These are phyloP conservation scores for Tretioscincus oriximinensis DNA, from an alignment of 2,113 vertebrate genomes.

Conservation along the genomic window DNA sequence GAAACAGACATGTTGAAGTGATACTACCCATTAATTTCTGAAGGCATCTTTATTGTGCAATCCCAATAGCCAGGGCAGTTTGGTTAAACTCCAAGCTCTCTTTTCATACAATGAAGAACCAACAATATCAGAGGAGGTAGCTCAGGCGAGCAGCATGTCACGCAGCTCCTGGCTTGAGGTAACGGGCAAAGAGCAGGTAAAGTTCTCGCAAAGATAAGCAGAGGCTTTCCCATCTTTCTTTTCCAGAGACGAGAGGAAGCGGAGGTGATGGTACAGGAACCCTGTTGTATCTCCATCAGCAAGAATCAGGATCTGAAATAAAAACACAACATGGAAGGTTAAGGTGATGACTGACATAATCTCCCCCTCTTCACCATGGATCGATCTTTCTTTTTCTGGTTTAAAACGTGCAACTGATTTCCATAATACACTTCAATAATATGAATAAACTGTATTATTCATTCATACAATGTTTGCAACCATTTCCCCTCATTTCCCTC, in stretches of 20 bases:
- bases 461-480: too few species aligned
- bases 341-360: not conserved
- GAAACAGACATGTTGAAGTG: not conserved
- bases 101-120: not conserved
- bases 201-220: constrained; percentile 86
- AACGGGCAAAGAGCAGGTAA: constrained; percentile 84
- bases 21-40: fast-evolving
- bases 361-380: not conserved
- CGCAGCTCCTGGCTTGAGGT: constrained; percentile 82
- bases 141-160: constrained; percentile 72
- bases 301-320: constrained; percentile 84
- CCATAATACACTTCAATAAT: too few species aligned
- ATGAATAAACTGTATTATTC: too few species aligned
- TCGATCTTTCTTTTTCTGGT: too few species aligned
- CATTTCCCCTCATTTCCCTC: too few species aligned
- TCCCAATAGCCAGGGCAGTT: fast-evolving
- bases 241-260: constrained; percentile 78
- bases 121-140: not conserved
- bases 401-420: too few species aligned
- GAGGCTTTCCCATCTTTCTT: constrained; percentile 79
- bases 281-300: constrained; percentile 73
- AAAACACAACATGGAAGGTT: constrained; percentile 11
- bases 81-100: constrained; percentile 10
- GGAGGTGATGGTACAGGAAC: constrained; percentile 84
- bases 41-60: not conserved